Percentiles rank a stretch among this genome's conserved stretches.
These are phyloP conservation scores for Seriola dumerili DNA, from an alignment of 2,113 vertebrate species.

Conservation along the genomic window DNA sequence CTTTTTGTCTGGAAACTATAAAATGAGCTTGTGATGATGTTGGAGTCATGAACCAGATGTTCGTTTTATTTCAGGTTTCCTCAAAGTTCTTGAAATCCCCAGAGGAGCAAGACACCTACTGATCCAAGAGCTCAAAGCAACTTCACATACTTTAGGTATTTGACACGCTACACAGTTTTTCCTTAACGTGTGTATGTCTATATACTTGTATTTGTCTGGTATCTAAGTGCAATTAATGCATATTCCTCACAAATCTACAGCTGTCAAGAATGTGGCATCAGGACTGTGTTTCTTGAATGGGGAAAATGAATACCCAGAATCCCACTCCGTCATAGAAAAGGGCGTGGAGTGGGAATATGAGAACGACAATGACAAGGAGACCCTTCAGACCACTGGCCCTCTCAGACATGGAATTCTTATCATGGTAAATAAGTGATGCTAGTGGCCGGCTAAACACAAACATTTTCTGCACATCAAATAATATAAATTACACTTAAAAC, in stretches of 20 bases:
- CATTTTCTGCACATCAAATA: neutral
- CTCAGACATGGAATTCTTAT: constrained; percentile 89
- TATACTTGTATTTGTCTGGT: neutral
- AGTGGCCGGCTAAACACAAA: neutral
- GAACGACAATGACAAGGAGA: constrained; percentile 92
- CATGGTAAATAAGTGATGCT: constrained; percentile 84
- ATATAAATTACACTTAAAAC: neutral
- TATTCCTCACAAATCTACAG: constrained; percentile 74
- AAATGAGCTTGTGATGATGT: constrained; percentile 28
- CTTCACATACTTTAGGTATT: constrained; percentile 91
- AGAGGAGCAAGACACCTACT: constrained; percentile 94
- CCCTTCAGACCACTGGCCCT: constrained; percentile 93
- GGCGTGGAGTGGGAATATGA: constrained; percentile 97
- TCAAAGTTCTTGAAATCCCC: constrained; percentile 97
- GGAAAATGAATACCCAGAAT: constrained; percentile 88
- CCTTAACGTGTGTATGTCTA: neutral
- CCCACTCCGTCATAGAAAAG: constrained; percentile 92
- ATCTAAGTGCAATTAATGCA: neutral
- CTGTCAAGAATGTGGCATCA: constrained; percentile 92
- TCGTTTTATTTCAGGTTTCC: constrained; percentile 85
- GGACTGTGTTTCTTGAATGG: constrained; percentile 93
- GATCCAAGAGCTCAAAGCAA: constrained; percentile 92
- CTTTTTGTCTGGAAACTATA: constrained; percentile 36
- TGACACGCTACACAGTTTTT: neutral
- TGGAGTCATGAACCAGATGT: constrained; percentile 41